These are phyloP conservation scores for Coturnix japonica DNA, from an alignment of 2,113 vertebrate genomes.

Conservation along the genomic window DNA sequence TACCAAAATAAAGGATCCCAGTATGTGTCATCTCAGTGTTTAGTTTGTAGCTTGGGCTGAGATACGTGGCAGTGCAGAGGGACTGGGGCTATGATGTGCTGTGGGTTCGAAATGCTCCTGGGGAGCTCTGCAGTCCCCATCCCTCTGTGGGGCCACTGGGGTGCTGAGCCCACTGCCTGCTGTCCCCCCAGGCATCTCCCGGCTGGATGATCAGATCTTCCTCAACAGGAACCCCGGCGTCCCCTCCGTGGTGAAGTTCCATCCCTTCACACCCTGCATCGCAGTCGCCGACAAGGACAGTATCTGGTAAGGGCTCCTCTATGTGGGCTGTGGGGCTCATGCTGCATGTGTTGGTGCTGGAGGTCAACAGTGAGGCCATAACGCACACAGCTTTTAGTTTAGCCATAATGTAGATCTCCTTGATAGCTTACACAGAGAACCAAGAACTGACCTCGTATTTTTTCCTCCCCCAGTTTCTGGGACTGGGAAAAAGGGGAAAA, in stretches of 20 bases:
- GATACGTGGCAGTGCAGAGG: accelerated
- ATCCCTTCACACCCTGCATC: conserved; percentile 95
- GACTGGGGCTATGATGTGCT: background rate
- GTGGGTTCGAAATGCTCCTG: background rate
- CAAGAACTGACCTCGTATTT: background rate
- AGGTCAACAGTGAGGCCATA: accelerated
- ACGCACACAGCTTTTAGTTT: accelerated
- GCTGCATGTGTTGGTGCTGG: background rate
- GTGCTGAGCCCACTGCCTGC: background rate
- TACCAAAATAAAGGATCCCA: background rate
- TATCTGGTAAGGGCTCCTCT: conserved; percentile 84
- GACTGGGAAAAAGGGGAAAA: conserved; percentile 98
- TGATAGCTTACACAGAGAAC: background rate
- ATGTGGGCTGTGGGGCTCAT: too few species aligned
- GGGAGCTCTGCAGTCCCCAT: background rate
- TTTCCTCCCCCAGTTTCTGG: conserved; percentile 85
- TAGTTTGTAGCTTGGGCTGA: background rate
- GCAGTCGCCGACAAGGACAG: conserved; percentile 97
- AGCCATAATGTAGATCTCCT: background rate
- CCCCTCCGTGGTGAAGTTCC: conserved; percentile 96
- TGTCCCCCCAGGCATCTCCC: conserved; percentile 84
- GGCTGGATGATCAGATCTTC: conserved; percentile 98
- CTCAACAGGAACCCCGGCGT: conserved; percentile 97
- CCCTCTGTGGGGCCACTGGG: background rate
- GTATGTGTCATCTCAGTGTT: accelerated